Percentiles rank a stretch among this genome's conserved stretches.
These are phyloP conservation scores for Meloidogyne floridensis DNA, from an alignment of 1,140 invertebrate genomes.

Conservation along the genomic window DNA sequence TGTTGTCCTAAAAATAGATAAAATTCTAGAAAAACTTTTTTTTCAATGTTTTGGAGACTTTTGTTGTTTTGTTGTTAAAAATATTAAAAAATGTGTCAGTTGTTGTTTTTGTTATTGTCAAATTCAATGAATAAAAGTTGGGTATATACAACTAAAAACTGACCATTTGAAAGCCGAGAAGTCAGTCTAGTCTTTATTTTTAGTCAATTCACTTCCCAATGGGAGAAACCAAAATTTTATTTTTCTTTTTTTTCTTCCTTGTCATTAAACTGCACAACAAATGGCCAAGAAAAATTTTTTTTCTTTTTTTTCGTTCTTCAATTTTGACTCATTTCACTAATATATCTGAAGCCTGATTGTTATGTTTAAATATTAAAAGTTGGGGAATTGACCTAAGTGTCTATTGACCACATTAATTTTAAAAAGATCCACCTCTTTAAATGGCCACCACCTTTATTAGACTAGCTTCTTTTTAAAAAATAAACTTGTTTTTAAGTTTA, in stretches of 20 bases:
- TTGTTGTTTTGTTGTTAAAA: background rate
- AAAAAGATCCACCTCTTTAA: no score
- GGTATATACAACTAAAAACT: background rate
- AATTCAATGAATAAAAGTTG: background rate
- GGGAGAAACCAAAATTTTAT: background rate
- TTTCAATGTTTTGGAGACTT: background rate
- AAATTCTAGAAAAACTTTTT: background rate
- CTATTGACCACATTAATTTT: background rate
- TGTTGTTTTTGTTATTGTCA: conserved; percentile 2
- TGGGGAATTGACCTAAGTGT: background rate
- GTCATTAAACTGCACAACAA: conserved; percentile 2
- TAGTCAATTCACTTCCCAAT: background rate
- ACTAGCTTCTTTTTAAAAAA: no score
- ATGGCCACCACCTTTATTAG: no score
- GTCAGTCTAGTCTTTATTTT: background rate
- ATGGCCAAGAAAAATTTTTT: background rate
- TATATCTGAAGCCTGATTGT: background rate
- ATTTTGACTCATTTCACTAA: background rate
- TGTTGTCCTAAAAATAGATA: background rate
- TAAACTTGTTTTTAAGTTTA: no score
- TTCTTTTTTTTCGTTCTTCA: background rate
- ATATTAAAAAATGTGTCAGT: background rate
- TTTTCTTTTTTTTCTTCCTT: background rate
- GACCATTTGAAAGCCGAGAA: conserved; percentile 6
- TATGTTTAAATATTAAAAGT: background rate